Evolutionary conservation across 64 coral and sea anemone genomes (phyloP).

Genomic region (Trachythela sp.): DNA sequence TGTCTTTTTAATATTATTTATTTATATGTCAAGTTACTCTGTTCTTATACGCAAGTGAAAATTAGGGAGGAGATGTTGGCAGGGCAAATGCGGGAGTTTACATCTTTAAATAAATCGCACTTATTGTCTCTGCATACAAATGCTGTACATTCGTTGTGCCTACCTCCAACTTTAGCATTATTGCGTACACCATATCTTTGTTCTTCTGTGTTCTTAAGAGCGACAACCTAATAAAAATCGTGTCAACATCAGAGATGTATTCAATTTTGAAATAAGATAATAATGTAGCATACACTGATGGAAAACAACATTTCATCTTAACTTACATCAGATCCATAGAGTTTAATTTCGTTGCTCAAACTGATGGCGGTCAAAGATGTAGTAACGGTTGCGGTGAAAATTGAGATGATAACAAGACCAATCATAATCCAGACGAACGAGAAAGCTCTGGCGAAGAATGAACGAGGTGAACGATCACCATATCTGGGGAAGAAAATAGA

Average conservation of each 20-base stretch:
- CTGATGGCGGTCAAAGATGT: slow-evolving; percentile 89
- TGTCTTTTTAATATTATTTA: too few species aligned
- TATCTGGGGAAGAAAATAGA: slow-evolving; percentile 48
- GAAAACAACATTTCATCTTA: neutral
- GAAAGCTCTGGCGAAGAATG: slow-evolving; percentile 86
- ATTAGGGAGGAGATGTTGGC: too few species aligned
- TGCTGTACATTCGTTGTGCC: neutral
- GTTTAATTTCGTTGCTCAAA: slow-evolving; percentile 97
- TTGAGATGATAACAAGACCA: slow-evolving; percentile 94
- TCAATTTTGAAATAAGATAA: neutral
- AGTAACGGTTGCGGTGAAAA: slow-evolving; percentile 94
- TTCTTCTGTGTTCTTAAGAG: neutral
- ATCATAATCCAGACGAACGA: slow-evolving; percentile 97
- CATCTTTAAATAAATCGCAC: too few species aligned
- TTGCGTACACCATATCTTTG: neutral
- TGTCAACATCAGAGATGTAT: neutral
- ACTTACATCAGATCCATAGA: slow-evolving; percentile 97
- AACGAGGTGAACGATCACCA: slow-evolving; percentile 89
- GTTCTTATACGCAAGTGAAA: too few species aligned
- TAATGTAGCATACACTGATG: neutral
- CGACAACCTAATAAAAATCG: neutral
- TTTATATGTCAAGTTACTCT: too few species aligned
- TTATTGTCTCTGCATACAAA: too few species aligned
- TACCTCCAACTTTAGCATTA: neutral
- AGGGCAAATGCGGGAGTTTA: too few species aligned